phyloP scores from a whole-genome alignment of 2,888 invertebrate species.

The Synergus gifuensis region DNA sequence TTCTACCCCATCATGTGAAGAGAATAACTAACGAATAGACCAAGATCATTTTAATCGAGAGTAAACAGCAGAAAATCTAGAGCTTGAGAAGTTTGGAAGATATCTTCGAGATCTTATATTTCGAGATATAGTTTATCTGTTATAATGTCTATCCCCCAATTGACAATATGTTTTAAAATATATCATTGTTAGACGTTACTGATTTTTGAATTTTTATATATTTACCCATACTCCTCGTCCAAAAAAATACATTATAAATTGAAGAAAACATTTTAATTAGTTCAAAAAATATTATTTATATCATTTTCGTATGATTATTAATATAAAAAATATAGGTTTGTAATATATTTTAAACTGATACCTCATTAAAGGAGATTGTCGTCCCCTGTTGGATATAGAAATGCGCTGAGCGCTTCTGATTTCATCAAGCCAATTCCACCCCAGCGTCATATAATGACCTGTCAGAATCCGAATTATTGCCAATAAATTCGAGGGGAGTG shows the following conservation, averaged over 20 bases:
- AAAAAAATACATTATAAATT: background rate
- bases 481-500: too few species aligned
- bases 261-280: background rate
- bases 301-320: background rate
- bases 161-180: slow-evolving; percentile 77
- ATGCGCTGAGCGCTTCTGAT: background rate
- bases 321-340: background rate
- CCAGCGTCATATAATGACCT: background rate
- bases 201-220: slow-evolving; percentile 15
- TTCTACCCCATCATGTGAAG: background rate
- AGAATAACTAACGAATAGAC: slow-evolving; percentile 7
- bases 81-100: slow-evolving; percentile 34
- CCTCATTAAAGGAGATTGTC: background rate
- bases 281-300: background rate
- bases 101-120: slow-evolving; percentile 68
- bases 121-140: slow-evolving; percentile 73
- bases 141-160: slow-evolving; percentile 76
- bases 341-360: background rate
- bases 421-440: background rate
- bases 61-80: background rate
- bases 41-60: slow-evolving; percentile 5
- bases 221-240: too few species aligned
- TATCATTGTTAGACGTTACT: slow-evolving; percentile 76
- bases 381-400: background rate
- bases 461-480: background rate